These are phyloP conservation scores for Willowsia nigromaculata DNA, from an alignment of 2,888 invertebrate genomes.

Conservation along the genomic window DNA sequence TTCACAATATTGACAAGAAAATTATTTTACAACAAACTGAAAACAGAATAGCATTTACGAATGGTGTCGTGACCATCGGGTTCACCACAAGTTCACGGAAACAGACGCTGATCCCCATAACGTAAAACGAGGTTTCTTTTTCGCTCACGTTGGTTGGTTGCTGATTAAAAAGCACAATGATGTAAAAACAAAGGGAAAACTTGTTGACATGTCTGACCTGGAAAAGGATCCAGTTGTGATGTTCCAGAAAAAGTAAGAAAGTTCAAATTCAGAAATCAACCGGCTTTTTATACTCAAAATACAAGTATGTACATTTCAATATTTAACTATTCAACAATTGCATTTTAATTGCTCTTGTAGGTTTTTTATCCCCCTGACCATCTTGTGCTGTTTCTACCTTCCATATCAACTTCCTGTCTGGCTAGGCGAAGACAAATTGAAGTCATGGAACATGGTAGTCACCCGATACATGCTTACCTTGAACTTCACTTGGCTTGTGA, in stretches of 20 bases:
- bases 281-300: too few relatives aligned
- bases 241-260: slow-evolving; percentile 86
- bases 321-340: not conserved
- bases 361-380: slow-evolving; percentile 88
- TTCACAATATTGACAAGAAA: not conserved
- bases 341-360: slow-evolving; percentile 81
- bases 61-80: slow-evolving; percentile 85
- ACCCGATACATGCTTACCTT: slow-evolving; percentile 91
- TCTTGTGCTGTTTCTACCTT: slow-evolving; percentile 88
- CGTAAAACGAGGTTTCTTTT: slow-evolving; percentile 94
- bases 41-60: slow-evolving; percentile 64
- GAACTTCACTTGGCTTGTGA: slow-evolving; percentile 96
- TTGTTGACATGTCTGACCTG: slow-evolving; percentile 91
- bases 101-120: slow-evolving; percentile 97
- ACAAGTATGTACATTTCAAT: not conserved
- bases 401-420: slow-evolving; percentile 89
- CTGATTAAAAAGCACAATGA: slow-evolving; percentile 94
- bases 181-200: slow-evolving; percentile 91
- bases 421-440: slow-evolving; percentile 88
- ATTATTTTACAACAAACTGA: not conserved
- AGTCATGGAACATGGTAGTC: slow-evolving; percentile 90
- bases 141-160: slow-evolving; percentile 97
- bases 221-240: slow-evolving; percentile 88
- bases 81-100: slow-evolving; percentile 95
- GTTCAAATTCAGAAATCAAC: too few relatives aligned